phyloP scores from a whole-genome alignment of 2,113 vertebrate genomes.

The Chitala chitala region DNA sequence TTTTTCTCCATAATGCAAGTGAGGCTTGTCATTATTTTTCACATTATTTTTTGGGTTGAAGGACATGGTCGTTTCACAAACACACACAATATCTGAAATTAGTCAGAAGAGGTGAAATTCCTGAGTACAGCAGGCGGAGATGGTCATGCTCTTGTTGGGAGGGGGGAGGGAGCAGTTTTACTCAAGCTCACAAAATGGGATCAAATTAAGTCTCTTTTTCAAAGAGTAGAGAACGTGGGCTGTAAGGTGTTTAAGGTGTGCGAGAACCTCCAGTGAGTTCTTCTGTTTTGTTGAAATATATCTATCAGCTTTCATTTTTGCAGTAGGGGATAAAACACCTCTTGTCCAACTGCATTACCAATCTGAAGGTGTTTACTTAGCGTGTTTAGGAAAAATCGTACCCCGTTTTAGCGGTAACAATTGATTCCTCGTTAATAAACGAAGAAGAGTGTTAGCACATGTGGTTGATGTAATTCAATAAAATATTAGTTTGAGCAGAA shows the following conservation, averaged over 20 bases:
- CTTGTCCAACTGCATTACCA: background rate
- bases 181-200: background rate
- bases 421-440: no score
- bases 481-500: background rate
- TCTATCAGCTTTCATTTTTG: background rate
- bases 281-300: conserved; percentile 9
- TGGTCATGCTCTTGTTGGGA: background rate
- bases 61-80: background rate
- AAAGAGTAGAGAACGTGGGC: conserved; percentile 9
- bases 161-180: background rate
- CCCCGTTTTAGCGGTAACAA: background rate
- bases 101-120: background rate
- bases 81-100: background rate
- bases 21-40: background rate
- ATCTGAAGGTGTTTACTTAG: background rate
- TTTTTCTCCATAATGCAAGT: background rate
- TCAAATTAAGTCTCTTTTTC: background rate
- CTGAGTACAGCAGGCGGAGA: background rate
- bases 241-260: background rate
- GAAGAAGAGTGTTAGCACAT: background rate
- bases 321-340: background rate
- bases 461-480: background rate
- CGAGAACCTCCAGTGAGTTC: background rate
- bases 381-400: background rate
- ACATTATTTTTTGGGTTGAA: no score